Evolutionary conservation across 2,113 vertebrate genomes (phyloP).

Genomic region (Aphelocoma coerulescens): DNA sequence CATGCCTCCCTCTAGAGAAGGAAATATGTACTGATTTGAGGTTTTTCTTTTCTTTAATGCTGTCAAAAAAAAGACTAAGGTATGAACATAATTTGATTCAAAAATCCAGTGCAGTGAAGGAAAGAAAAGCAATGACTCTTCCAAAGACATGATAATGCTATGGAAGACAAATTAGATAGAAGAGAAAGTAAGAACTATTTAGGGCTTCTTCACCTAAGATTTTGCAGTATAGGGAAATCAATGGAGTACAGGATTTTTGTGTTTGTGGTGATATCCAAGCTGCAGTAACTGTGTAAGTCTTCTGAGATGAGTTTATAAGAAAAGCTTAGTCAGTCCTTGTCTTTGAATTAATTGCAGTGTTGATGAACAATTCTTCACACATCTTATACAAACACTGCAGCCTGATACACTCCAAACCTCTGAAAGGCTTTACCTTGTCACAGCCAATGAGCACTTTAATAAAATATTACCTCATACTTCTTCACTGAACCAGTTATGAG

Average conservation of each 20-base stretch:
- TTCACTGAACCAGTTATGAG: neutral
- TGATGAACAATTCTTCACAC: neutral
- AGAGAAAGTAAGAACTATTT: neutral
- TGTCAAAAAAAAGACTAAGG: neutral
- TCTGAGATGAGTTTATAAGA: neutral
- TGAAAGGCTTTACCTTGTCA: neutral
- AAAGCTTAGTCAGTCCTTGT: neutral
- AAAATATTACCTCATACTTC: neutral
- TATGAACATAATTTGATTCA: neutral
- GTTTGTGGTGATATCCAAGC: neutral
- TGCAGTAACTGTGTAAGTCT: neutral
- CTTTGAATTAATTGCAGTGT: neutral
- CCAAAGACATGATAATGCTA: neutral
- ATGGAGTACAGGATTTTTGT: neutral
- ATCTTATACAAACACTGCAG: neutral
- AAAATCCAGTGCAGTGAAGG: neutral
- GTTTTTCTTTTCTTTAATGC: neutral
- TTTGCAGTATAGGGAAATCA: neutral
- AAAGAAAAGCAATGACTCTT: neutral
- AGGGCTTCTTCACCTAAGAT: neutral
- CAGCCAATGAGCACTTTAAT: neutral
- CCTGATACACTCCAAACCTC: neutral
- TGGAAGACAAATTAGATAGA: neutral
- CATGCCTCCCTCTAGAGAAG: neutral
- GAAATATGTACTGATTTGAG: neutral